These are phyloP conservation scores for Turritopsis dohrnii DNA, from an alignment of 30 jellyfish, hydroid and myxozoan species.

Conservation along the genomic window DNA sequence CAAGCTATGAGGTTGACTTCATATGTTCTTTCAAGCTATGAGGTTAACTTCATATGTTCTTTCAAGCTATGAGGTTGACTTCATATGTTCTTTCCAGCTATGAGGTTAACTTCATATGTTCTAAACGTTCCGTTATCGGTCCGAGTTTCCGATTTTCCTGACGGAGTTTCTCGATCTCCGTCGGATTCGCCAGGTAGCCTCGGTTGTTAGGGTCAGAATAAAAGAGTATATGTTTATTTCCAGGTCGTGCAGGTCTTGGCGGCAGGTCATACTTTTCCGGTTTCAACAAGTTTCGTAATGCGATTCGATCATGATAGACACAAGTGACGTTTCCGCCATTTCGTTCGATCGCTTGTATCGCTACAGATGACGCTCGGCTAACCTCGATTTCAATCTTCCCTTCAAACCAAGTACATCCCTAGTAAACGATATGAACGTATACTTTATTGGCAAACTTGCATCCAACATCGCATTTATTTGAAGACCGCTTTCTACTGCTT, in stretches of 20 bases:
- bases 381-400: constrained; percentile 85
- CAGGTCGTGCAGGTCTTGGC: constrained; percentile 87
- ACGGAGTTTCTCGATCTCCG: constrained; percentile 40
- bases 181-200: constrained; percentile 79
- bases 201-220: constrained; percentile 79
- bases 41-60: too few species aligned
- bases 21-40: too few species aligned
- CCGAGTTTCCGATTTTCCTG: constrained; percentile 29
- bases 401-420: constrained; percentile 92
- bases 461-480: not conserved
- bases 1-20: too few species aligned
- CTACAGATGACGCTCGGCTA: constrained; percentile 63
- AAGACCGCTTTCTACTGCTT: not conserved
- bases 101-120: not conserved
- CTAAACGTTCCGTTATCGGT: not conserved
- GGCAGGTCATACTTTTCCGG: constrained; percentile 59
- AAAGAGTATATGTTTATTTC: constrained; percentile 33
- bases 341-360: constrained; percentile 83
- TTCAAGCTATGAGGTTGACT: too few species aligned
- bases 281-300: constrained; percentile 40
- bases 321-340: constrained; percentile 78
- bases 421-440: not conserved
- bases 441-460: not conserved
- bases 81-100: not conserved
- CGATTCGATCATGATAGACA: constrained; percentile 63